phyloP scores from a whole-genome alignment of 2,113 vertebrate genomes.

The Rostratula benghalensis region DNA sequence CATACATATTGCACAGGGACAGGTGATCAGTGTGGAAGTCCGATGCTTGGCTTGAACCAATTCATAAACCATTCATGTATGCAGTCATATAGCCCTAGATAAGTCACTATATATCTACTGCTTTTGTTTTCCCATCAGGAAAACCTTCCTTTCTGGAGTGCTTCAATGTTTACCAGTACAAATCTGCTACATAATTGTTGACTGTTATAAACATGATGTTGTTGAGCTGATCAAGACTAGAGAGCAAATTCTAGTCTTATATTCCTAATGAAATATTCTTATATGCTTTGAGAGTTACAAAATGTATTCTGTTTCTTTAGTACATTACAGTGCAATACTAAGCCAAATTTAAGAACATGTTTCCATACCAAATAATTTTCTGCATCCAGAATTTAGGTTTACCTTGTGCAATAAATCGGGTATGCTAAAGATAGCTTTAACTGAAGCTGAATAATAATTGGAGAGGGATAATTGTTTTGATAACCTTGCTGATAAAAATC shows the following conservation, averaged over 20 bases:
- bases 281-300: not conserved
- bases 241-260: not conserved
- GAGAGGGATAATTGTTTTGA: not conserved
- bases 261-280: not conserved
- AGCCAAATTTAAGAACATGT: not conserved
- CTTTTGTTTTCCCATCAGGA: not conserved
- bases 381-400: not conserved
- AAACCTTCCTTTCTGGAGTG: not conserved
- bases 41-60: not conserved
- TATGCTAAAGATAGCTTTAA: not conserved
- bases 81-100: not conserved
- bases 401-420: not conserved
- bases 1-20: not conserved
- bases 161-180: not conserved
- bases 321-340: not conserved
- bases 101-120: not conserved
- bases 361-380: not conserved
- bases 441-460: not conserved
- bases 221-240: not conserved
- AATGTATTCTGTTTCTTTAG: not conserved
- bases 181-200: not conserved
- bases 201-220: not conserved
- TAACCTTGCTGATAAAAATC: not conserved
- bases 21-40: not conserved
- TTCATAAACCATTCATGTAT: not conserved